phyloP scores from a whole-genome alignment of 1,140 invertebrate genomes.

The Potamilus streckersoni region DNA sequence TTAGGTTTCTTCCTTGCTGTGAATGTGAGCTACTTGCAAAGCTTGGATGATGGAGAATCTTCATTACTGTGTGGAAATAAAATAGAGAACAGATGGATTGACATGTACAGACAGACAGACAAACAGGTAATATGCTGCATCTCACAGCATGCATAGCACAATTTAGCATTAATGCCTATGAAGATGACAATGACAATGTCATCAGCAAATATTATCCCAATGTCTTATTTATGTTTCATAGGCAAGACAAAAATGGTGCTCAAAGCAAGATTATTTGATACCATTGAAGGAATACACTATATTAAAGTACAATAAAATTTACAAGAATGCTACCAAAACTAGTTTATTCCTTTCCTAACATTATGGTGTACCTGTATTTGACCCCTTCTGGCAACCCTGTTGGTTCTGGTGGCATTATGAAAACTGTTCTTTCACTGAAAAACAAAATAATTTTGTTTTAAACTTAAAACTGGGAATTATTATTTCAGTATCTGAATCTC shows the following conservation, averaged over 20 bases:
- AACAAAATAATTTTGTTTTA: slow-evolving; percentile 17
- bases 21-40: no score
- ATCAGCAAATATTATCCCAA: neutral
- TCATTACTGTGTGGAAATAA: no score
- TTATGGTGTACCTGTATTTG: slow-evolving; percentile 53
- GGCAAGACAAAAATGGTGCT: neutral
- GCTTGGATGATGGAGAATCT: no score
- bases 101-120: no score
- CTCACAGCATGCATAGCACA: no score
- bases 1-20: no score
- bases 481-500: no score
- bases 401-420: slow-evolving; percentile 94
- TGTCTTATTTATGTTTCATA: neutral
- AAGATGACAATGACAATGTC: neutral
- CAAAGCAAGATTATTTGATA: neutral
- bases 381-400: slow-evolving; percentile 55
- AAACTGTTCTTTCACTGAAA: slow-evolving; percentile 88
- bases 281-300: neutral
- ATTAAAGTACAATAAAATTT: no score
- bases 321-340: no score
- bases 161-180: neutral
- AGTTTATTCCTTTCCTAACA: neutral
- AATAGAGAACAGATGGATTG: no score
- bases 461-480: neutral
- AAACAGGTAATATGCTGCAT: no score